These are phyloP conservation scores for Diadegma fenestrale DNA, from an alignment of 2,888 invertebrate genomes.

Conservation along the genomic window DNA sequence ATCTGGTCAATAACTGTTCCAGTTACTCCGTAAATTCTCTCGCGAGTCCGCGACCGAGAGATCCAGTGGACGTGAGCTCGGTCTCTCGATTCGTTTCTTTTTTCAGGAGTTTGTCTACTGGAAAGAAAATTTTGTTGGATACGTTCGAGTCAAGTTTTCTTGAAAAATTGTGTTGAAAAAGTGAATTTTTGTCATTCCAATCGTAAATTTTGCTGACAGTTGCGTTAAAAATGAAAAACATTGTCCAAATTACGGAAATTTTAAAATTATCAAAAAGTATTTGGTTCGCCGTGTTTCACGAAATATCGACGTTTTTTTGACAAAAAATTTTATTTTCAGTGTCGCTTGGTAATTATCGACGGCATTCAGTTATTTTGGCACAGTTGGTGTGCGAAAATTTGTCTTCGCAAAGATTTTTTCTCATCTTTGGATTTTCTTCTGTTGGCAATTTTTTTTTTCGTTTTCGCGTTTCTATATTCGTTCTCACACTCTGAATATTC, in stretches of 20 bases:
- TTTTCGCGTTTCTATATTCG: conserved; percentile 58
- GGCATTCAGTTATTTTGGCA: neutral
- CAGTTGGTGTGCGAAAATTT: too few species aligned
- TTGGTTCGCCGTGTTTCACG: too few species aligned
- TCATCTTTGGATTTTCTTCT: neutral
- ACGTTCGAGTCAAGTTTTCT: too few species aligned
- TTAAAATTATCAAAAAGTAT: too few species aligned
- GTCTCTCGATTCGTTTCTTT: conserved; percentile 7
- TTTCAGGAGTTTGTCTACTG: neutral
- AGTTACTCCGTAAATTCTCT: conserved; percentile 19
- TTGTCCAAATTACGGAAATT: too few species aligned
- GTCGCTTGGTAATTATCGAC: neutral
- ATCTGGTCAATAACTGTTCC: conserved; percentile 29
- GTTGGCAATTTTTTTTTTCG: conserved; percentile 17
- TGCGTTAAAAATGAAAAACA: too few species aligned
- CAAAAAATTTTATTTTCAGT: too few species aligned
- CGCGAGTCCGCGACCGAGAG: neutral
- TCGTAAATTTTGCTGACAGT: too few species aligned
- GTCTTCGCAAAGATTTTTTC: neutral
- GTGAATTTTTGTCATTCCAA: too few species aligned
- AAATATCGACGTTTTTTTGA: too few species aligned
- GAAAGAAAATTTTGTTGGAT: too few species aligned
- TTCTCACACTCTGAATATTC: conserved; percentile 54
- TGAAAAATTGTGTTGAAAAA: too few species aligned
- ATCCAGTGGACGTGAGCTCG: neutral